Conservation (phyloP, 2,113 vertebrate genomes). For the Boleophthalmus pectinirostris region DNA sequence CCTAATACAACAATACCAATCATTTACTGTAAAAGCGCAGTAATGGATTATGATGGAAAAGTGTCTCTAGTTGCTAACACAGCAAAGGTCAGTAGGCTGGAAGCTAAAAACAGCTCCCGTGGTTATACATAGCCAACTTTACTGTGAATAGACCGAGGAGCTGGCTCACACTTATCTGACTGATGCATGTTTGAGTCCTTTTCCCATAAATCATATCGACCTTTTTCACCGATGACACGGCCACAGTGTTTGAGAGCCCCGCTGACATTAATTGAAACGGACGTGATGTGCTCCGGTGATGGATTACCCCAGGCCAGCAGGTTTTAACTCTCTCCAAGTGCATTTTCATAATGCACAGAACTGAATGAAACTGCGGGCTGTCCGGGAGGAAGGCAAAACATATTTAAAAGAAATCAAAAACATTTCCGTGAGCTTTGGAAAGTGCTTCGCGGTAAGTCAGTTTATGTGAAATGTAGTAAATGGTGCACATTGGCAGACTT, state of each 20-base stretch:
- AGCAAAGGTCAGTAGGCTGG: neutral
- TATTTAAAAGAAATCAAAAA: constrained; percentile 21
- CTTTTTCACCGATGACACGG: neutral
- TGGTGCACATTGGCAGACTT: constrained; percentile 1
- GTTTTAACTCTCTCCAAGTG: constrained; percentile 36
- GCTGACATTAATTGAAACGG: constrained; percentile 27
- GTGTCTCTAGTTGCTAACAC: neutral
- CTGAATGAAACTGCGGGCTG: constrained; percentile 34
- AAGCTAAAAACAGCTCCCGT: neutral
- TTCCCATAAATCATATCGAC: constrained; percentile 2
- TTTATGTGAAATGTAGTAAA: constrained; percentile 7
- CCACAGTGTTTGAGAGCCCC: constrained; percentile 3
- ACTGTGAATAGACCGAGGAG: neutral
- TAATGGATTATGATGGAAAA: neutral
- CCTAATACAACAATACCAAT: neutral
- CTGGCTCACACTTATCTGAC: constrained; percentile 3
- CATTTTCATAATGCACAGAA: constrained; percentile 36
- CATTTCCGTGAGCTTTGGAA: constrained; percentile 25
- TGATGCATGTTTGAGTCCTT: constrained; percentile 3
- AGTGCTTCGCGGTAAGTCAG: constrained; percentile 20
- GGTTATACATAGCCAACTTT: neutral
- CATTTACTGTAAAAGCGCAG: neutral
- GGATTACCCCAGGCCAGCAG: constrained; percentile 21
- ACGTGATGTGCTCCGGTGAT: constrained; percentile 30
- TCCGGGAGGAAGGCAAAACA: constrained; percentile 17